Base-by-base conservation (phyloP, 2,797 vertebrate species). In the Phaenicophaeus curvirostris region DNA sequence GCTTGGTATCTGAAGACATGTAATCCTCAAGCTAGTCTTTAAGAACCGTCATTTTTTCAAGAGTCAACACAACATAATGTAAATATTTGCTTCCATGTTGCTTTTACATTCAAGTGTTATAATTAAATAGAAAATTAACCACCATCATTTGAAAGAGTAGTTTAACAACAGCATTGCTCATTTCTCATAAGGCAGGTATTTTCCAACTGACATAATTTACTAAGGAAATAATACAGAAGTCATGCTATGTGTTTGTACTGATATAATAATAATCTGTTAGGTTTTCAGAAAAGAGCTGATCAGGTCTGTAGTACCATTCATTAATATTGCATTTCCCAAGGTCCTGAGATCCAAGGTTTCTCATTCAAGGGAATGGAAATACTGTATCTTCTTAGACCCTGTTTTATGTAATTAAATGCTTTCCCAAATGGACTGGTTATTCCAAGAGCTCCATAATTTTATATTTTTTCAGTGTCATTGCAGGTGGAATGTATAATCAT, bases 1-100 rank as follows among this genome's bases (percentile, higher is more conserved):
- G 19, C 16, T 30, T 93, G 24, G 21, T 33, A 2, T 85, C 85
- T 67, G 58, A 41, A 24, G 71, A 44, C 15, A 9, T 83, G 7
- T 89, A 94, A 95, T 95, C 78, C 65, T 93, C 58, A 94, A 85
- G 11, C 21, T 93, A 69, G n/a, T 42, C 62, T 80, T 94, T 87
- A 91, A 78, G 63, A 96, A 87, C 7, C 53, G 24, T 30, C 2
- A 14, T 68, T 96, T 95, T 73, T 65, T 89, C 55, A 71, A 94
- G 33, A 86, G 46, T 67, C 39, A 91, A n/a, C 31, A 72, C 12
- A 67, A 65, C 20, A 39, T 80, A 93, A 58, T 3, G 2, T 71
- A 96, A 72, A 95, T 79, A 89, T 93, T 90, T 90, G 5, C 9
- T 92, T 82, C 12, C 18, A 13, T 3, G 16, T 76, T 85, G 15